Percentiles rank a stretch among this genome's conserved stretches.
phyloP scores from a whole-genome alignment of 2,888 invertebrate species.

The Sericinus montela region DNA sequence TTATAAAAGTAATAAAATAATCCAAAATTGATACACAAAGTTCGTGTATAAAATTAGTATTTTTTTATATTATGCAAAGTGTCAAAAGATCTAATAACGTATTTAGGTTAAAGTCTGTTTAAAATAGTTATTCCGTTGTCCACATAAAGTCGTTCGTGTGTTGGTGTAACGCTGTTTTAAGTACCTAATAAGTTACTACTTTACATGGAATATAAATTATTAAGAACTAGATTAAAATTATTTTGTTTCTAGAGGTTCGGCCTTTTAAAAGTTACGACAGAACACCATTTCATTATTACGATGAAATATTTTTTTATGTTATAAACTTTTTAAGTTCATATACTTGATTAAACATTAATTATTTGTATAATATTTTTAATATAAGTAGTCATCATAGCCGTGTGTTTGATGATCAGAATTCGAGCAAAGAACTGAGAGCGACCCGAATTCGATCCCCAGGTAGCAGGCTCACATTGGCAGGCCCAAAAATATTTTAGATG shows the following conservation, averaged over 20 bases:
- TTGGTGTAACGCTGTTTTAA: background rate
- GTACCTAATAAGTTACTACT: constrained; percentile 5
- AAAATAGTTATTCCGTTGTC: background rate
- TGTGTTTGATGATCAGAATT: no score
- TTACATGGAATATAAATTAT: constrained; percentile 13
- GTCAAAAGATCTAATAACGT: no score
- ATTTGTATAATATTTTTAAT: background rate
- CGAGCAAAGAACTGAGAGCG: no score
- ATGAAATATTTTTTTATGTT: background rate
- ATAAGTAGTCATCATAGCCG: no score
- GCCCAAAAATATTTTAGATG: no score
- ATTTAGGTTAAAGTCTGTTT: no score
- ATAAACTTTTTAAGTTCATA: background rate
- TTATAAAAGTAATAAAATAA: no score
- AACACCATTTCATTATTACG: background rate
- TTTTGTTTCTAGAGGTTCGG: background rate
- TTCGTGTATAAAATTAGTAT: no score
- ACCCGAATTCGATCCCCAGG: no score
- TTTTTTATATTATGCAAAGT: no score
- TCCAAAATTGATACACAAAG: no score
- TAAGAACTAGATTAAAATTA: constrained; percentile 6
- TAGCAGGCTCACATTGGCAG: no score
- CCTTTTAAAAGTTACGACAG: background rate
- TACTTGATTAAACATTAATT: background rate
- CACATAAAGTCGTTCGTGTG: constrained; percentile 7